Evolutionary conservation across 1,140 invertebrate genomes (phyloP), one percentile per base, ranked within the genome.

Genomic region (Papilio polyxenes): DNA sequence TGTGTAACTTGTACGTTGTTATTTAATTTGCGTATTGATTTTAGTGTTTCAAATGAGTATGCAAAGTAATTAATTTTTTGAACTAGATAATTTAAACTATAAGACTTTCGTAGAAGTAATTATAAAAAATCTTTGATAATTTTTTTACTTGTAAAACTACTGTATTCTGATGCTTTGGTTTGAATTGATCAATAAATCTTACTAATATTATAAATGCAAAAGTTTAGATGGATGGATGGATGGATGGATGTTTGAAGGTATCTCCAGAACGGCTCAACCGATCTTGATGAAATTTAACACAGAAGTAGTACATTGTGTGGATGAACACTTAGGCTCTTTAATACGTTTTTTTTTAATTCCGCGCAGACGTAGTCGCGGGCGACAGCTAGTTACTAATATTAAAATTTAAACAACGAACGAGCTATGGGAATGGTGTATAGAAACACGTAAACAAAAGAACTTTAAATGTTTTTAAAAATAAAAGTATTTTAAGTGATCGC

Each of bases 401-500:
- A 56, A 75, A 20, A 17, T 59, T 31, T 72, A 69, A 72, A 69
- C 69, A 75, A 59, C 20, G 9, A 51, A 15, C 62, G 13, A 75
- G 49, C 11, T 81, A 74, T 81, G 62, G 62, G 72, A 82, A 75
- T 76, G 44, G 62, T 17, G 59, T 23, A 51, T 82, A 49, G 9
- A 49, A 62, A 48, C 20, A 37, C 56, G 23, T 72, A 69, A 53
- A 83, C 74, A 62, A 65, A 80, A 62, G 49, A 31, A 74, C 9
- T 77, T 59, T 76, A 75, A 83, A 83, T 56, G 44, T 80, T 62
- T 40, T 75, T 80, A 84, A 77, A 83, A 85, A 84, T 81, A 83
- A 83, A 80, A 85, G 84, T 83, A 75, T 83, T 83, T 85, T 87
- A 88, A 85, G 81, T 82, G 86, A 84, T 85, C 83, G 74, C 79